Base-by-base conservation (phyloP, 2,888 invertebrate species). In the Merodon equestris region DNA sequence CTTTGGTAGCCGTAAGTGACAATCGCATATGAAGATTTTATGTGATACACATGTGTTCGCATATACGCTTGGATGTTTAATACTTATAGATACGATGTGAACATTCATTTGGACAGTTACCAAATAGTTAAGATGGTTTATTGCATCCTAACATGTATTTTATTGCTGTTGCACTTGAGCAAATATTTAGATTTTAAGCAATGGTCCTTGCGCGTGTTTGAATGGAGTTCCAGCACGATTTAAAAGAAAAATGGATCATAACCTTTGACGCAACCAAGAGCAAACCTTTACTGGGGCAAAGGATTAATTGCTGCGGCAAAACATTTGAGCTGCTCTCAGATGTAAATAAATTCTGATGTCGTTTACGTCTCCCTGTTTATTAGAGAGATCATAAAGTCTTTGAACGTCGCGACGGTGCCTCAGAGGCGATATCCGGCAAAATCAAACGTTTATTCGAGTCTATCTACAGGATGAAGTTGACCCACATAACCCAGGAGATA, bases 91-190 rank as follows among this genome's bases (percentile, higher is more conserved):
- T 63, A 58, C 60, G 3, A 27, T 27, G 56, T 68, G 68, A 68
- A 74, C 57, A 58, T 64, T 54, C 48, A 58, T 64, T 73, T 79
- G 79, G 79, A 79, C 79, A 68, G 68, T 15, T 63, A 68, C 79
- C 79, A 79, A 79, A 74, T 79, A 44, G 63, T 58, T 63, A 50
- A 50, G 58, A 79, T 79, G 68, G 73, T 74, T 79, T 79, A 79
- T 79, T 63, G 45, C 54, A 17, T 50, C 57, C 47, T 42, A 60
- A 68, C n/a, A 68, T 53, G 73, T 73, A 73, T 18, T 79, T 79
- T 79, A 79, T 54, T 48, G 64, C 50, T 47, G 57, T 47, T 45
- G 75, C 70, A 75, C 53, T 57, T 72, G 63, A 45, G 47, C 40
- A 72, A 76, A 60, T 66, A 40, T 71, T 60, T 45, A 61, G 61